Conservation (phyloP, 2,888 invertebrate species). For the Cosmia trapezina region DNA sequence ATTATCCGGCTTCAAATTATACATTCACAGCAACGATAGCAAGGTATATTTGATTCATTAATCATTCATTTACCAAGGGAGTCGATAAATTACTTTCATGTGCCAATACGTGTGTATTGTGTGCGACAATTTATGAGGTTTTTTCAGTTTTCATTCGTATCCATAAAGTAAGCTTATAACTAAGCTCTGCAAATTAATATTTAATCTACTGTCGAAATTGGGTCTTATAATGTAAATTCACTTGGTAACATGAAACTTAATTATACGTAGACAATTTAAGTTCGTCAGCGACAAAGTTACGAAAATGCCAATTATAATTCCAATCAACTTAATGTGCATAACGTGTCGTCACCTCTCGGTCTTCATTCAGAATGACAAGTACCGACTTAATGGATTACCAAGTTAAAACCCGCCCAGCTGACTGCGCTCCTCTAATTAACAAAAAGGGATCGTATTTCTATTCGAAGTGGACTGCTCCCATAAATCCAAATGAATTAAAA, state of each 20-base stretch:
- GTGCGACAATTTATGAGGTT: constrained; percentile 43
- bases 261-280: constrained; percentile 43
- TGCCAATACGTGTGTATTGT: constrained; percentile 57
- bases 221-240: constrained; percentile 33
- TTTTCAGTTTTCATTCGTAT: constrained; percentile 32
- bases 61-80: constrained; percentile 54
- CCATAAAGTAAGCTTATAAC: background rate
- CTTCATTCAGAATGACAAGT: constrained; percentile 69
- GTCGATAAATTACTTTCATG: constrained; percentile 52
- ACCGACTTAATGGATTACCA: constrained; percentile 78
- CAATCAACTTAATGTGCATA: constrained; percentile 79
- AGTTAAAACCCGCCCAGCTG: constrained; percentile 73
- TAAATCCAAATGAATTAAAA: constrained; percentile 80
- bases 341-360: constrained; percentile 68
- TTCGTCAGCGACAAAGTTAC: constrained; percentile 56
- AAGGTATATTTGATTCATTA: constrained; percentile 91
- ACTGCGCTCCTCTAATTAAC: constrained; percentile 76
- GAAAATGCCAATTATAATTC: constrained; percentile 72
- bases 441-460: constrained; percentile 74
- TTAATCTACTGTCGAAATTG: constrained; percentile 36
- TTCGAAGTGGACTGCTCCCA: constrained; percentile 58
- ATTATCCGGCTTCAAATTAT: constrained; percentile 97
- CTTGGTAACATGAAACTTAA: constrained; percentile 46
- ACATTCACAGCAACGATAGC: constrained; percentile 98
- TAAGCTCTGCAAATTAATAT: constrained; percentile 30